These are phyloP conservation scores for Montifringilla adamsi DNA, from an alignment of 2,113 vertebrate species.

Conservation along the genomic window DNA sequence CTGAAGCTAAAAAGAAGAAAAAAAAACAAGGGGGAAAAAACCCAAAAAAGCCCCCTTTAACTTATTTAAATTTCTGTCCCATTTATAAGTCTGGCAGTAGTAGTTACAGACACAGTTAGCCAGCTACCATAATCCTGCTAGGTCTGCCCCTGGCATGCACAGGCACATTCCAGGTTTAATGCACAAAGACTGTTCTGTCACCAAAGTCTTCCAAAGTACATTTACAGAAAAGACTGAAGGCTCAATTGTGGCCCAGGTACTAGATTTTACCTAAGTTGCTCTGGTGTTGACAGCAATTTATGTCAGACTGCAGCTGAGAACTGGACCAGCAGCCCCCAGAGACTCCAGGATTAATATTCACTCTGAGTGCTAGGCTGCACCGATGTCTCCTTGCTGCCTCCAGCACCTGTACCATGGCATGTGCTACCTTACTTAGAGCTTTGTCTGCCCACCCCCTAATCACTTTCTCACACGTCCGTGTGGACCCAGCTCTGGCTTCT, in stretches of 20 bases:
- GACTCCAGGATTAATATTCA: background rate
- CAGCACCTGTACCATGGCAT: background rate
- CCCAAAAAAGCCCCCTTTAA: background rate
- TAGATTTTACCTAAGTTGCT: conserved; percentile 19
- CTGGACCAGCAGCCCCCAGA: background rate
- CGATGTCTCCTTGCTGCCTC: background rate
- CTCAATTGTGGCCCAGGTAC: background rate
- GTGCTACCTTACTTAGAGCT: background rate
- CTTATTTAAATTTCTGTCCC: conserved; percentile 17
- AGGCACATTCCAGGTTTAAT: conserved; percentile 18
- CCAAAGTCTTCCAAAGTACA: background rate
- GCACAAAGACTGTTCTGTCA: conserved; percentile 51
- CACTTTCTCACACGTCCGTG: background rate
- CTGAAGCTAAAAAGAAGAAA: background rate
- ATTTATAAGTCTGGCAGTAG: conserved; percentile 40
- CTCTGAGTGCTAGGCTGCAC: background rate
- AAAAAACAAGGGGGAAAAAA: no score
- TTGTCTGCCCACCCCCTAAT: background rate
- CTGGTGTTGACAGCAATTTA: conserved; percentile 39
- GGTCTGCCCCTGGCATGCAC: conserved; percentile 39
- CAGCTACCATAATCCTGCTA: conserved; percentile 51
- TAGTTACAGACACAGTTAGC: background rate
- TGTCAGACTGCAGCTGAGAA: conserved; percentile 5
- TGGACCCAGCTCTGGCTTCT: background rate
- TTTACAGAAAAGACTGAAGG: conserved; percentile 44